Evolutionary conservation across 2,888 invertebrate species (phyloP).

Genomic region (Trilocha varians): DNA sequence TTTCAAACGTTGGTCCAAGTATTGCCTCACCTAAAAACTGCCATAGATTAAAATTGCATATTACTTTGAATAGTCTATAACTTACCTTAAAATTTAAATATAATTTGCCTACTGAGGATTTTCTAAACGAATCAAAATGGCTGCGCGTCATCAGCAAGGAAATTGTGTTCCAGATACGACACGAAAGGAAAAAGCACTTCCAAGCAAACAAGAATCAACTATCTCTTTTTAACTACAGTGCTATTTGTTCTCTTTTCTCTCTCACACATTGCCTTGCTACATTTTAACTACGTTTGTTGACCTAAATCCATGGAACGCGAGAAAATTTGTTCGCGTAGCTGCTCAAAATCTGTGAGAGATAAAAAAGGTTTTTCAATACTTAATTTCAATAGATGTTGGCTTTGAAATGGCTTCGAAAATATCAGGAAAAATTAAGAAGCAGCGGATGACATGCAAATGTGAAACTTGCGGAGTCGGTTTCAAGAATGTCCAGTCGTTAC

Average conservation of each 20-base stretch:
- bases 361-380: constrained; percentile 2
- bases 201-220: too few relatives aligned
- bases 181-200: too few relatives aligned
- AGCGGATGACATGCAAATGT: constrained; percentile 31
- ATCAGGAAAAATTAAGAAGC: constrained; percentile 27
- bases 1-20: too few relatives aligned
- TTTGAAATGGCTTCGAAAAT: constrained; percentile 39
- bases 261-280: not conserved
- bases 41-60: too few relatives aligned
- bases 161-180: too few relatives aligned
- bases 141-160: too few relatives aligned
- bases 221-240: not conserved
- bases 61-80: too few relatives aligned
- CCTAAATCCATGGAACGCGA: not conserved
- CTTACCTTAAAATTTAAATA: too few relatives aligned
- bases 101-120: too few relatives aligned
- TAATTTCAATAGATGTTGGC: constrained; percentile 12
- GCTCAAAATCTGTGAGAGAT: constrained; percentile 2
- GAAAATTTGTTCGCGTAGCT: constrained; percentile 1
- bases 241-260: not conserved
- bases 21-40: too few relatives aligned
- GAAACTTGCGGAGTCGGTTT: constrained; percentile 36
- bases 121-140: too few relatives aligned
- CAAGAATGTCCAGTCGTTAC: constrained; percentile 25
- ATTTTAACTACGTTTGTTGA: not conserved